Percentiles rank a stretch among this genome's conserved stretches.
These are phyloP conservation scores for Leiothrix lutea DNA, from an alignment of 2,113 vertebrate species.

Conservation along the genomic window DNA sequence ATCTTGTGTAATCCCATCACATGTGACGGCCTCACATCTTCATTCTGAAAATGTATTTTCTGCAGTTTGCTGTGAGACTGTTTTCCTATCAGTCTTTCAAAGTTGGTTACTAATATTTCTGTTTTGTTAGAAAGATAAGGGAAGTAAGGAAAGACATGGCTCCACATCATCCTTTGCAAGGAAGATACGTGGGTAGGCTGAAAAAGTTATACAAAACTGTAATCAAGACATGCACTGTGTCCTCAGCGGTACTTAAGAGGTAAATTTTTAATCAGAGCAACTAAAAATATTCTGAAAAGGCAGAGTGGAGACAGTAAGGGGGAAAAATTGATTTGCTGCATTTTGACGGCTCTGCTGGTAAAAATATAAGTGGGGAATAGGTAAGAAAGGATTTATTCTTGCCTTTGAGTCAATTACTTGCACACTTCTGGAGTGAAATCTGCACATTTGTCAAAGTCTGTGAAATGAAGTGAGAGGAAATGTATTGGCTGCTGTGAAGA, in stretches of 20 bases:
- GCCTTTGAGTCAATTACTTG: constrained; percentile 19
- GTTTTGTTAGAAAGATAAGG: neutral
- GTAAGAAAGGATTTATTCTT: neutral
- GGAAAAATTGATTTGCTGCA: neutral
- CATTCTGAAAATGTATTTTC: neutral
- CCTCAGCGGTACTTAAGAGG: constrained; percentile 31
- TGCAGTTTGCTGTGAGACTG: neutral
- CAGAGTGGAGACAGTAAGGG: neutral
- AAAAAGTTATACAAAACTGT: neutral
- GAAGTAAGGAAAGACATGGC: neutral
- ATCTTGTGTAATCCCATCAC: neutral
- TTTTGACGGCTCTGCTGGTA: neutral
- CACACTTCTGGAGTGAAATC: neutral
- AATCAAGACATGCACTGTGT: constrained; percentile 23
- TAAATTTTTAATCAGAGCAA: constrained; percentile 64
- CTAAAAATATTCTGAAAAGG: constrained; percentile 36
- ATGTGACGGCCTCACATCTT: neutral
- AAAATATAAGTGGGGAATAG: neutral
- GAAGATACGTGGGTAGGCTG: neutral
- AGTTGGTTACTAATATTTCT: neutral
- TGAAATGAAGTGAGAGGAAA: neutral
- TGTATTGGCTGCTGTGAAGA: neutral
- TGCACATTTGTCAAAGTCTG: neutral
- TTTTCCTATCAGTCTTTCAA: neutral
- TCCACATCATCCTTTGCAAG: neutral